Evolutionary conservation across 2,797 vertebrate genomes (phyloP).

Genomic region (Sitta carolinensis): DNA sequence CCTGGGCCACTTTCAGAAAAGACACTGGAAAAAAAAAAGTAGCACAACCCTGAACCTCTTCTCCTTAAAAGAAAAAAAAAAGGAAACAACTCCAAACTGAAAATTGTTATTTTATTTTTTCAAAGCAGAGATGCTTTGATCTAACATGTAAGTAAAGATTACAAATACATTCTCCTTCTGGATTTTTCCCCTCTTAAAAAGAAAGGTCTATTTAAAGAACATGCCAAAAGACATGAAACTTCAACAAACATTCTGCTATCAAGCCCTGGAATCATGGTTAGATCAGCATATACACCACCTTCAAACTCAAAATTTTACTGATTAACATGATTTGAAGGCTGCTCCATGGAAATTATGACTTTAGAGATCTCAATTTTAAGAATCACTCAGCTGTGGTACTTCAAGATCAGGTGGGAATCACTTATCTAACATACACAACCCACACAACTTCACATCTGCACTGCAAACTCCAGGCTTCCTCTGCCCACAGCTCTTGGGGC

Average conservation of each 20-base stretch:
- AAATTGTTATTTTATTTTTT: neutral
- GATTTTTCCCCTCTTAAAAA: neutral
- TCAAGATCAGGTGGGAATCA: neutral
- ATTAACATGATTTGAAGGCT: neutral
- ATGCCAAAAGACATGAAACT: neutral
- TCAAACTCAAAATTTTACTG: neutral
- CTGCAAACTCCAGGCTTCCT: neutral
- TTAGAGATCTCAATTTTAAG: neutral
- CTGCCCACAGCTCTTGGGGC: neutral
- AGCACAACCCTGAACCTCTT: neutral
- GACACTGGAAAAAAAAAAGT: neutral
- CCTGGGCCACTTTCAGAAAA: neutral
- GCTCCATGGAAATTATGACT: neutral
- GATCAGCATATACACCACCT: neutral
- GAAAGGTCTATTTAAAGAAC: neutral
- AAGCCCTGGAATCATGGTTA: neutral
- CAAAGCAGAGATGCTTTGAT: neutral
- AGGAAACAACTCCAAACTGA: neutral
- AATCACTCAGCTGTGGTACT: neutral
- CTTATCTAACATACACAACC: neutral
- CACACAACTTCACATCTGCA: neutral
- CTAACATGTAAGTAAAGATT: neutral
- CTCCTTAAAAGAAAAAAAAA: neutral
- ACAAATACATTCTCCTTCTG: neutral
- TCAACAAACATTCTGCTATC: neutral